Conservation (phyloP, 2,113 vertebrate genomes). For the Anoura caudifer region DNA sequence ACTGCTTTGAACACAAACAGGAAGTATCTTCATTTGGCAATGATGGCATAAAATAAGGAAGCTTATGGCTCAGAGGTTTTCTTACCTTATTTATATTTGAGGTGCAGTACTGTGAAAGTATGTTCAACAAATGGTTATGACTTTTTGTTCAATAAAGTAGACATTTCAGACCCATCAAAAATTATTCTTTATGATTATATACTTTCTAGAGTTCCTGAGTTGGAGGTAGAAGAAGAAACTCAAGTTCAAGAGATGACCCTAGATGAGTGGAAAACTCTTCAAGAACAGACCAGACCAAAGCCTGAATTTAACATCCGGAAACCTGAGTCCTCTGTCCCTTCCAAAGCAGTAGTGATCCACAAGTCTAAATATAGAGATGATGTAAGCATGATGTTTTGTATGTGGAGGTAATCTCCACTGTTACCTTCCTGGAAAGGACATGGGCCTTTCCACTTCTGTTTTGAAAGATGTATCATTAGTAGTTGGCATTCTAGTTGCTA, state of each 20-base stretch:
- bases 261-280: conserved; percentile 96
- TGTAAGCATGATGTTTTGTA: conserved; percentile 81
- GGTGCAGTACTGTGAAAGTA: neutral
- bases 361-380: conserved; percentile 87
- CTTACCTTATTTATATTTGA: neutral
- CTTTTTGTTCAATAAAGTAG: conserved; percentile 30
- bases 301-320: conserved; percentile 95
- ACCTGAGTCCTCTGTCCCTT: conserved; percentile 88
- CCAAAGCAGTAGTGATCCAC: conserved; percentile 96
- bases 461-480: neutral
- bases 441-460: neutral
- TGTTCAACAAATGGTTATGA: conserved; percentile 21
- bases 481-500: neutral
- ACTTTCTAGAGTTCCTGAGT: conserved; percentile 80
- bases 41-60: neutral
- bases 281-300: conserved; percentile 90
- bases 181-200: conserved; percentile 68
- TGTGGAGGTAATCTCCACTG: conserved; percentile 39
- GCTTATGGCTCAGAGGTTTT: neutral
- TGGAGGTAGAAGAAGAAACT: conserved; percentile 82
- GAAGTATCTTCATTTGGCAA: neutral
- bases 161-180: conserved; percentile 36
- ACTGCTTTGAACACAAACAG: neutral
- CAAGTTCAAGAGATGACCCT: conserved; percentile 92
- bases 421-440: neutral